These are phyloP conservation scores for Pecten maximus DNA, from an alignment of 2,888 invertebrate species.

Conservation along the genomic window DNA sequence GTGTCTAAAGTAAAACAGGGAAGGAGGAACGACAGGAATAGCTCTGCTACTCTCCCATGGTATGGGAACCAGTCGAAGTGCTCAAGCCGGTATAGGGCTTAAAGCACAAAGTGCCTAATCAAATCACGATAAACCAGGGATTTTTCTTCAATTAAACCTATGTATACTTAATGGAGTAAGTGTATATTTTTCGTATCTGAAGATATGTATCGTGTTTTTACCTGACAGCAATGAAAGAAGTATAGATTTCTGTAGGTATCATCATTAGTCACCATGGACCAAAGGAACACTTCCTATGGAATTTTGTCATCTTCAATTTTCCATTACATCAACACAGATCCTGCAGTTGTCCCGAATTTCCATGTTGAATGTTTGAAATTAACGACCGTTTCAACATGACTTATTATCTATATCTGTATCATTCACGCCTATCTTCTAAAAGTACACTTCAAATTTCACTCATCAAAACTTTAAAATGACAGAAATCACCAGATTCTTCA, in stretches of 20 bases:
- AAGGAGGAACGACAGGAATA: background rate
- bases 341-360: background rate
- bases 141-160: conserved; percentile 2
- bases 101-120: conserved; percentile 30
- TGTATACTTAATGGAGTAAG: background rate
- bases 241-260: background rate
- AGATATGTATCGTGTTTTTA: conserved; percentile 4
- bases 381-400: background rate
- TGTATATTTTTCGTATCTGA: conserved; percentile 19
- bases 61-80: background rate
- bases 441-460: background rate
- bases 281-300: background rate
- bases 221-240: background rate
- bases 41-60: conserved; percentile 15
- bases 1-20: background rate
- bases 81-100: background rate
- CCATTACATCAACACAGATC: background rate
- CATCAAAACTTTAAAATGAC: background rate
- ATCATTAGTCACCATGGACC: background rate
- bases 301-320: background rate
- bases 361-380: background rate
- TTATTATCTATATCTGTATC: background rate
- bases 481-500: background rate
- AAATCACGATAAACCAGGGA: conserved; percentile 18
- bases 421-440: background rate